Base-by-base conservation (phyloP, 1,140 invertebrate genomes). In the Scaptodrosophila lebanonensis region DNA sequence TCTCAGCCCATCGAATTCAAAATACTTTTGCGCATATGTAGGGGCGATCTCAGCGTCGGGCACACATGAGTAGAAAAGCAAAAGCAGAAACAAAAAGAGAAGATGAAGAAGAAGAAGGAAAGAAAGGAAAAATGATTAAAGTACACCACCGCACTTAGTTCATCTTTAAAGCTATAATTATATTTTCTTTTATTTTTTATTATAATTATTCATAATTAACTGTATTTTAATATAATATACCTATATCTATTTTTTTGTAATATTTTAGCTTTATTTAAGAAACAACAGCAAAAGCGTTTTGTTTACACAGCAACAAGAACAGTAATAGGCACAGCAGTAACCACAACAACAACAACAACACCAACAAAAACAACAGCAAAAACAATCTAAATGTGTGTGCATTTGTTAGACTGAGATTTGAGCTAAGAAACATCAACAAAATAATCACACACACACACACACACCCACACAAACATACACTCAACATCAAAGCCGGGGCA, bases 341-440 rank as follows among this genome's bases (percentile, higher is more conserved):
- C 3, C 22, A 3, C 22, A 25, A 25, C 3, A 25, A 25, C 8
- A 25, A 25, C 3, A 25, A 36, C 7, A 38, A 1, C 4, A 32
- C 5, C 9, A 40, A 8, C 39, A 58, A 39, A 17, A 45, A 13
- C 39, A 47, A 13, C 13, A 38, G 32, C 27, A 43, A 43, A 12
- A 48, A 33, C 18, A 45, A 40, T 38, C 45, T 9, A 49, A 45
- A 56, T 54, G 45, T 49, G 47, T 64, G 49, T 22, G 27, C 22
- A 16, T 58, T 62, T 61, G 65, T 73, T 77, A 79, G 73, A 77
- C 73, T 79, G 73, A 79, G 52, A 58, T 56, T 68, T 77, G 59
- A 79, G 64, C 68, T 73, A 59, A 66, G 44, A 58, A 3, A 52
- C 36, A 64, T 32, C 35, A 57, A 45, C 27, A 60, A 47, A 25